Evolutionary conservation across 2,113 vertebrate species (phyloP), one percentile per base, ranked within the genome.

Genomic region (Siniperca chuatsi): DNA sequence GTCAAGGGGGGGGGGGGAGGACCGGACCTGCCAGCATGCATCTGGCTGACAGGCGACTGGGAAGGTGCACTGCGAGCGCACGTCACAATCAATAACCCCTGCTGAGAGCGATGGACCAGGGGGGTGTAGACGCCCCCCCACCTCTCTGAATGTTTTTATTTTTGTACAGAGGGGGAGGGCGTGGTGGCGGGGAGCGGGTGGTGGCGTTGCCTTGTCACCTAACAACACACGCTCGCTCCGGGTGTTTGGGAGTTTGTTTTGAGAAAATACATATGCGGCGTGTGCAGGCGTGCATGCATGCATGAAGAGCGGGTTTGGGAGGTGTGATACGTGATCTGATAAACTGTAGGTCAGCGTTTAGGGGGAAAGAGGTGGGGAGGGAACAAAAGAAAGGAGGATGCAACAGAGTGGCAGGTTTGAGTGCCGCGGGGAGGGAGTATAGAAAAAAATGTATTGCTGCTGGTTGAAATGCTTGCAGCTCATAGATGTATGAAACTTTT

Each of bases 51-150:
- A 96, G 91, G 94, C 68, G 79, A 89, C 95, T 94, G 85, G 92
- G 94, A 97, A 97, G 96, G 96, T 96, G 95, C 95, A 96, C 94
- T 93, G 86, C 95, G 88, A 95, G 96, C 96, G 91, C 90, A 93
- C 88, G 93, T 93, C 93, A 94, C 90, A 90, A 91, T 91, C 88
- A 87, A 94, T 94, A 93, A 94, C 93, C 89, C 94, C 91, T 78
- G 92, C 94, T 94, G 86, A 61, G 95, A 93, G 94, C 95, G 97
- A 96, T 94, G 96, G 94, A 75, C 60, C 23, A 60, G 72, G 78
- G 79, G 78, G 77, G n/a, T 62, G 77, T 15, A 61, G 81, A 62
- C 67, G 40, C 50, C 50, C 50, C 18, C 55, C 55, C 29, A 8
- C 82, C 71, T 84, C 85, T 67, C 80, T 50, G 58, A 58, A 75